Percentiles rank a stretch among this genome's conserved stretches.
These are phyloP conservation scores for Peribatodes rhomboidaria DNA, from an alignment of 2,888 invertebrate genomes.

Conservation along the genomic window DNA sequence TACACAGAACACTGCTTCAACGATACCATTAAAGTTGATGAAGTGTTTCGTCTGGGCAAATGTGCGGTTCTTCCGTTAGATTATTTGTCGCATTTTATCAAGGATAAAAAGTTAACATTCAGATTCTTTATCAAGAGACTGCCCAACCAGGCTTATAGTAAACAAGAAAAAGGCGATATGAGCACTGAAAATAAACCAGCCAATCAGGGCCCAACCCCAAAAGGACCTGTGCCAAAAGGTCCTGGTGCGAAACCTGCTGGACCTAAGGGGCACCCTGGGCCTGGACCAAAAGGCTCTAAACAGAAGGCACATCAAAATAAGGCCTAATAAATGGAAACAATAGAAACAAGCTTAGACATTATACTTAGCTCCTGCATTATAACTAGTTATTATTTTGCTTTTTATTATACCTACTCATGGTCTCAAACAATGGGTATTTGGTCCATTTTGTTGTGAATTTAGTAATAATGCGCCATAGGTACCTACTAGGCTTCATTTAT, in stretches of 20 bases:
- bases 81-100: constrained; percentile 65
- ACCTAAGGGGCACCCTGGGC: constrained; percentile 22
- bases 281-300: constrained; percentile 32
- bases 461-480: no score
- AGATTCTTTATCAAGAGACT: constrained; percentile 69
- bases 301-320: constrained; percentile 6
- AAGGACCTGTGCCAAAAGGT: constrained; percentile 49
- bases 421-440: background rate
- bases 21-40: constrained; percentile 71
- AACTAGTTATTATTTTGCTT: background rate
- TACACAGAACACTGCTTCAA: constrained; percentile 76
- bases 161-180: constrained; percentile 38
- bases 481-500: background rate
- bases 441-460: no score
- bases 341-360: background rate
- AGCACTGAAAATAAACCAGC: constrained; percentile 40
- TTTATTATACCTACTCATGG: background rate
- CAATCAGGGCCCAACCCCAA: constrained; percentile 44
- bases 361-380: constrained; percentile 2
- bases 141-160: constrained; percentile 37
- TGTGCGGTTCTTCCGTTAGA: constrained; percentile 73
- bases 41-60: constrained; percentile 69
- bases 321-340: constrained; percentile 1
- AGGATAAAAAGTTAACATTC: constrained; percentile 67
- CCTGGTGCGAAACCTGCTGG: constrained; percentile 37